Conservation (phyloP, 2,113 vertebrate genomes). For the Chaetorhynchus papuensis region DNA sequence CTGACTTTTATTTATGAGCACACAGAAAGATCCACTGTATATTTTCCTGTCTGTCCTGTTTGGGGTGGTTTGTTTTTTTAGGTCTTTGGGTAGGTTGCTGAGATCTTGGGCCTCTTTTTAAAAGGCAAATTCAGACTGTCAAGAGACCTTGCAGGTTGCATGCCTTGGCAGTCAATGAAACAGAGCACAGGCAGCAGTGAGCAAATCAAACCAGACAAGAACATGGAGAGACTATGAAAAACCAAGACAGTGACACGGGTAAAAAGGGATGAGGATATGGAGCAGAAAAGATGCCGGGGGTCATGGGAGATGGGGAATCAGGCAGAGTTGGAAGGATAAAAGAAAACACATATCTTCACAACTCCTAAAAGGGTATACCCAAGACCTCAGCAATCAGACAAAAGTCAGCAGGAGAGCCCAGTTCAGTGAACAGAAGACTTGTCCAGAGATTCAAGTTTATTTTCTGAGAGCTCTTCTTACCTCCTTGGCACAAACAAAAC, state of each 20-base stretch:
- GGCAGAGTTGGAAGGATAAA: not conserved
- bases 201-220: not conserved
- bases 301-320: not conserved
- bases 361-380: not conserved
- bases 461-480: not conserved
- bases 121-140: not conserved
- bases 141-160: not conserved
- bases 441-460: not conserved
- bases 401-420: not conserved
- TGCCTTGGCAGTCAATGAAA: not conserved
- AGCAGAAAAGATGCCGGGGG: not conserved
- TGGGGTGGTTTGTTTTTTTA: not conserved
- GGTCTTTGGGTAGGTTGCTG: not conserved
- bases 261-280: not conserved
- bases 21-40: constrained; percentile 20
- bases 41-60: constrained; percentile 32
- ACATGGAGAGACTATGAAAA: not conserved
- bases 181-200: not conserved
- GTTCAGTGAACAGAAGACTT: not conserved
- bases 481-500: not conserved
- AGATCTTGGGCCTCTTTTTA: not conserved
- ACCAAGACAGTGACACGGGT: not conserved
- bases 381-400: not conserved
- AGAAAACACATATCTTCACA: not conserved
- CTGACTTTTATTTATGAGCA: constrained; percentile 54